A percentile compares a stretch with the other conserved stretches of the same genome.
These are phyloP conservation scores for Hydrozoanthus tunicans DNA, from an alignment of 64 coral and sea anemone species.

Conservation along the genomic window DNA sequence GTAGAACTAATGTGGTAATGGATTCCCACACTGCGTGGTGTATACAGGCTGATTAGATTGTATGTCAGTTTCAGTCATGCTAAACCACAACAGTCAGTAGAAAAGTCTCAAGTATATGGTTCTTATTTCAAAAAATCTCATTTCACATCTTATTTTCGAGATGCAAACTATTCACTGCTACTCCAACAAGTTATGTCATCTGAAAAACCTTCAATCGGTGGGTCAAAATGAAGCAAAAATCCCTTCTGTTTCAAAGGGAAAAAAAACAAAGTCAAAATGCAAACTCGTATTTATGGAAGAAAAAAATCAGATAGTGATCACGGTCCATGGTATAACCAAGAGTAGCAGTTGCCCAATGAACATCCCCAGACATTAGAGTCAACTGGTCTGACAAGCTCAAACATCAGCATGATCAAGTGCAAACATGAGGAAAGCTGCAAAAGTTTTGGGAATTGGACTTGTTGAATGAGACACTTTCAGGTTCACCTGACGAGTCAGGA, in stretches of 20 bases:
- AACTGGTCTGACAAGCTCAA: background rate
- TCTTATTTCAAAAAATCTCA: background rate
- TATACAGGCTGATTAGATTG: background rate
- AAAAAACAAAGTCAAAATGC: background rate
- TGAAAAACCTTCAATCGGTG: background rate
- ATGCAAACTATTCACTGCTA: background rate
- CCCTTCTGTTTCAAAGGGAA: background rate
- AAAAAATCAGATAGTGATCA: background rate
- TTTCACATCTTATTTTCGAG: background rate
- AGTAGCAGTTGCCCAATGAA: slow-evolving; percentile 17
- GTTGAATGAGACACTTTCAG: background rate
- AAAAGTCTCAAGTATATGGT: background rate
- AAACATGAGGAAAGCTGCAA: slow-evolving; percentile 13
- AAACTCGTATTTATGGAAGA: background rate
- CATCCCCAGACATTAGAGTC: background rate
- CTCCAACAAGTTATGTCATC: background rate
- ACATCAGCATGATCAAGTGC: background rate
- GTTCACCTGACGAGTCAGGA: background rate
- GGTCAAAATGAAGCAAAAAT: background rate
- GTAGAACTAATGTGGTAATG: background rate
- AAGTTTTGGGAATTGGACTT: background rate
- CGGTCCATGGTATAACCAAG: slow-evolving; percentile 28
- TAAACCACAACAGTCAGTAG: background rate
- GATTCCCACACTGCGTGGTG: background rate
- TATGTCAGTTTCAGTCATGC: background rate